These are phyloP conservation scores for Panthera uncia DNA, from an alignment of 2,113 vertebrate species.

Conservation along the genomic window DNA sequence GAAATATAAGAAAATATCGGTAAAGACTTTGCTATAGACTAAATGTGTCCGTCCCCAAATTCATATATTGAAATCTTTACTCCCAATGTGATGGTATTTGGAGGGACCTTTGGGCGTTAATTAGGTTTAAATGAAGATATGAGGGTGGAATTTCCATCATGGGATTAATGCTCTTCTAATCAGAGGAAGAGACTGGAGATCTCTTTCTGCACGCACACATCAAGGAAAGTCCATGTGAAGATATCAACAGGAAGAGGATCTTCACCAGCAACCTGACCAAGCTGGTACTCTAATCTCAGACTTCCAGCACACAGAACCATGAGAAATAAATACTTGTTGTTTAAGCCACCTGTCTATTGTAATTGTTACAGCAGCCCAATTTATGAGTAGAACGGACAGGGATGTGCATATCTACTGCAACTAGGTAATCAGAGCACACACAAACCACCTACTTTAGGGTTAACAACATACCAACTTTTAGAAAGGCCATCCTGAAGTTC, in stretches of 20 bases:
- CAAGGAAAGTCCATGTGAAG: neutral
- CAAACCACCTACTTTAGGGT: neutral
- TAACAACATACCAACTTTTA: neutral
- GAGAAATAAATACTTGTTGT: neutral
- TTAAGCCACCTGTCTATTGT: neutral
- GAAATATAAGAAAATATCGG: neutral
- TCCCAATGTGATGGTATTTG: neutral
- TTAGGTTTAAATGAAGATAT: neutral
- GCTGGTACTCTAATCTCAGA: neutral
- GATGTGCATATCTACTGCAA: neutral
- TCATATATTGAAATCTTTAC: neutral
- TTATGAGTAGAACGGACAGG: neutral
- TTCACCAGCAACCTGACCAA: neutral
- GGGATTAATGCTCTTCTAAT: neutral
- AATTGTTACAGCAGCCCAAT: neutral
- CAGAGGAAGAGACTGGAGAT: neutral
- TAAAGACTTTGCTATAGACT: neutral
- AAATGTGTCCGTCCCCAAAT: neutral
- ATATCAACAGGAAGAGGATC: neutral
- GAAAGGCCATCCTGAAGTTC: conserved; percentile 23
- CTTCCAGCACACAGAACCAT: neutral
- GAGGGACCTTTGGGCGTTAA: neutral
- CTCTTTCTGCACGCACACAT: neutral
- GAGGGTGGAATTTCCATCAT: neutral
- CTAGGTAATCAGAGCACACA: neutral